Percentiles rank a stretch among this genome's conserved stretches.
Evolutionary conservation across 2,113 vertebrate genomes (phyloP).

Genomic region (Mastomys natalensis): DNA sequence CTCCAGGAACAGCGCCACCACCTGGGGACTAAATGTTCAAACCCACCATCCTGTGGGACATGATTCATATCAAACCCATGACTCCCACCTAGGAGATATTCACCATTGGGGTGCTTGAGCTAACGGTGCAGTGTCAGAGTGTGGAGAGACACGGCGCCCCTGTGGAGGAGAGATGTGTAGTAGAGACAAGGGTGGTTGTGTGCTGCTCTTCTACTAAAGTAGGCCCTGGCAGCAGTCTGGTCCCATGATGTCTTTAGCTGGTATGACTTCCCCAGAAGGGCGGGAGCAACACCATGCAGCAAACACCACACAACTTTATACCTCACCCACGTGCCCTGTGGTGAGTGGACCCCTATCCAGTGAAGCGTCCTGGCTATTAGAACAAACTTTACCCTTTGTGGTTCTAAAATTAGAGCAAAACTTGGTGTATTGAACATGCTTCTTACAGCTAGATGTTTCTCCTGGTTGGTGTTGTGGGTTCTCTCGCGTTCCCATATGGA

Average conservation of each 20-base stretch:
- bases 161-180: not conserved
- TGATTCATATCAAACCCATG: too few relatives aligned
- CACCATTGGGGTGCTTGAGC: not conserved
- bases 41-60: not conserved
- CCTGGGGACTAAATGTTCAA: too few relatives aligned
- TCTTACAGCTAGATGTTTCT: not conserved
- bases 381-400: not conserved
- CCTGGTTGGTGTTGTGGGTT: not conserved
- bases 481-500: not conserved
- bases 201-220: not conserved
- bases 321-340: not conserved
- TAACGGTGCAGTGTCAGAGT: not conserved
- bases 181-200: not conserved
- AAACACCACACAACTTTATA: not conserved
- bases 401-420: not conserved
- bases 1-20: not conserved
- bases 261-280: not conserved
- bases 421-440: not conserved
- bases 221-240: too few relatives aligned
- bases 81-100: not conserved
- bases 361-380: not conserved
- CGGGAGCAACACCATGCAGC: too few relatives aligned
- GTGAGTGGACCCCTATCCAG: not conserved
- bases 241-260: not conserved
- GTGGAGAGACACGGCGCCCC: not conserved